Evolutionary conservation across 2,797 vertebrate genomes (phyloP).

Genomic region (Thamnophis elegans): DNA sequence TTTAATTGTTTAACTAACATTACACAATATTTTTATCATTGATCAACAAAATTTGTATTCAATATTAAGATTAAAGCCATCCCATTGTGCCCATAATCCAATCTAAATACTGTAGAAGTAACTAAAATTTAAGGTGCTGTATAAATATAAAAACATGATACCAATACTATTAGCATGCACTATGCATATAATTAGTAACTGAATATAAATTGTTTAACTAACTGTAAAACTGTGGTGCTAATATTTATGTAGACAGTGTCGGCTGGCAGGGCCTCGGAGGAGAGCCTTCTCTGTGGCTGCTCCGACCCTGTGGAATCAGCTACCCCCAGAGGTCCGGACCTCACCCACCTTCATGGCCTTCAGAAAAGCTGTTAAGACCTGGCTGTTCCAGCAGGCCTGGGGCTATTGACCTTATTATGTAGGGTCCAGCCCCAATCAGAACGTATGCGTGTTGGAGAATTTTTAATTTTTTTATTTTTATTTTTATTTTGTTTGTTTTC

Average conservation of each 20-base stretch:
- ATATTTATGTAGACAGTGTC: not conserved
- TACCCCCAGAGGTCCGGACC: too few species aligned
- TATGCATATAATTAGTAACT: not conserved
- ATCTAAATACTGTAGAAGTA: not conserved
- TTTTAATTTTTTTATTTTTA: too few species aligned
- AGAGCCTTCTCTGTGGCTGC: too few species aligned
- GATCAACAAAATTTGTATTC: not conserved
- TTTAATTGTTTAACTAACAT: not conserved
- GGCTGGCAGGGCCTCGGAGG: too few species aligned
- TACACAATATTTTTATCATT: not conserved
- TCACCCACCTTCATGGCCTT: too few species aligned
- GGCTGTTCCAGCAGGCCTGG: too few species aligned
- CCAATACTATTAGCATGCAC: not conserved
- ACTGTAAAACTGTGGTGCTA: not conserved
- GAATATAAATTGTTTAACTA: not conserved
- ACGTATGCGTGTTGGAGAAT: too few species aligned
- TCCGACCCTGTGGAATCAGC: too few species aligned
- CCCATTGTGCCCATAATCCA: not conserved
- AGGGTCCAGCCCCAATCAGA: too few species aligned
- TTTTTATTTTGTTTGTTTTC: too few species aligned
- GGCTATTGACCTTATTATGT: too few species aligned
- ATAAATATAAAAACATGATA: not conserved
- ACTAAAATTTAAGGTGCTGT: not conserved
- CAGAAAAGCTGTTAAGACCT: too few species aligned
- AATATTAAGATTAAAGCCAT: not conserved